Evolutionary conservation across 2,797 vertebrate species (phyloP), one percentile per base, ranked within the genome.

Genomic region (Acestrorhynchus altus): DNA sequence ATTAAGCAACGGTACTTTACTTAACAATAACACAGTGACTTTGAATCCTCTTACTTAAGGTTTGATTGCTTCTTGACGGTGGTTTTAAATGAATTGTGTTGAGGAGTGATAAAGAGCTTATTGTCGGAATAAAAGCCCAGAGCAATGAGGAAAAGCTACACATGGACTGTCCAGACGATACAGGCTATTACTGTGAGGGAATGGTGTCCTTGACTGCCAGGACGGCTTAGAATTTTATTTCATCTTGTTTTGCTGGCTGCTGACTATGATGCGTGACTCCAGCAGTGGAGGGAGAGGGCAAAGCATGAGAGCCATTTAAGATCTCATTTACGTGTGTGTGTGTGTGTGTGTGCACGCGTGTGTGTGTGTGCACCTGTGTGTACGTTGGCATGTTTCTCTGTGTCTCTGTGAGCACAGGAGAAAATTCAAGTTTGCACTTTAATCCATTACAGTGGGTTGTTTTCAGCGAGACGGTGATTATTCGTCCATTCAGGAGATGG

Each of bases 1-100:
- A 94, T 94, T 84, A 92, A 92, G 92, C 88, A 89, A 91, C 90
- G 89, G 89, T 90, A 89, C 91, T 94, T 93, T 93, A 93, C 90
- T 90, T 91, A 94, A 95, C 93, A 94, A 94, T 94, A 94, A 94
- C 93, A 92, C 91, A 92, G 92, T 92, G 93, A 95, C 93, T 94
- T 94, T 94, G 93, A 94, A 94, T 94, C 93, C 93, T 94, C 93
- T 95, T 94, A 94, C 94, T 95, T 94, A 94, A 93, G 93, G 93
- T 94, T 90, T 94, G 94, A 94, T 94, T 94, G 93, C 92, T 94
- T 94, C 93, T 93, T 93, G 92, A 93, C 93, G 90, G 90, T 93
- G 91, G 92, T 93, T 94, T 94, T 94, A 94, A 95, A 94, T 94
- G 93, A 94, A 94, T 94, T 93, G 93, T 95, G 94, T 93, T 93